These are phyloP conservation scores for Drosophila miranda DNA, from an alignment of 1,140 invertebrate species.

Conservation along the genomic window DNA sequence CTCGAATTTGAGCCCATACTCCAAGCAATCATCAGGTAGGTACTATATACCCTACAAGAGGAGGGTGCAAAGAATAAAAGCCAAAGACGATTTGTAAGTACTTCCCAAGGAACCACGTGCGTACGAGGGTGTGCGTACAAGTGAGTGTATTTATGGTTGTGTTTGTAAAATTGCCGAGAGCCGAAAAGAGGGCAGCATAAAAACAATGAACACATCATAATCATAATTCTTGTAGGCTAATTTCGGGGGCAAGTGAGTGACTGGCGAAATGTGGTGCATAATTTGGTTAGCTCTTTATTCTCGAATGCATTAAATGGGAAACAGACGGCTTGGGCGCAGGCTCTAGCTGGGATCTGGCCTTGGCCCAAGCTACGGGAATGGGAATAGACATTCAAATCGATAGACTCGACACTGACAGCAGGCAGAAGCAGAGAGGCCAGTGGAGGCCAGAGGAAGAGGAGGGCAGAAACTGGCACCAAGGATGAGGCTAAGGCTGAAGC, in stretches of 20 bases:
- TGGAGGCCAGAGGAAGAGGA: too few relatives aligned
- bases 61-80: slow-evolving; percentile 4
- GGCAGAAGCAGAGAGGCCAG: slow-evolving; percentile 25
- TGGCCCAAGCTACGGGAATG: slow-evolving; percentile 10
- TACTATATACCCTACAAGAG: neutral
- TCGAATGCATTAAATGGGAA: slow-evolving; percentile 17
- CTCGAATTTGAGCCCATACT: too few relatives aligned
- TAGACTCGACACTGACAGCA: slow-evolving; percentile 34
- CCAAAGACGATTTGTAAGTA: slow-evolving; percentile 55
- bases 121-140: neutral
- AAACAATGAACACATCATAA: slow-evolving; percentile 80
- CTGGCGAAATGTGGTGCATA: slow-evolving; percentile 32
- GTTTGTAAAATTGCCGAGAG: slow-evolving; percentile 47
- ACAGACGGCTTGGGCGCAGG: too few relatives aligned
- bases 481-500: slow-evolving; percentile 4
- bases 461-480: too few relatives aligned
- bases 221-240: slow-evolving; percentile 76
- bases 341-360: slow-evolving; percentile 16
- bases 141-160: slow-evolving; percentile 21
- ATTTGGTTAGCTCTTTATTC: slow-evolving; percentile 25
- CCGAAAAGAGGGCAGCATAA: slow-evolving; percentile 47
- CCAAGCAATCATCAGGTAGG: neutral
- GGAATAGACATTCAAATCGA: slow-evolving; percentile 32
- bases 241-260: slow-evolving; percentile 42
- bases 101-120: slow-evolving; percentile 51